These are phyloP conservation scores for Meta bourneti DNA, from an alignment of 2,888 invertebrate genomes.

Conservation along the genomic window DNA sequence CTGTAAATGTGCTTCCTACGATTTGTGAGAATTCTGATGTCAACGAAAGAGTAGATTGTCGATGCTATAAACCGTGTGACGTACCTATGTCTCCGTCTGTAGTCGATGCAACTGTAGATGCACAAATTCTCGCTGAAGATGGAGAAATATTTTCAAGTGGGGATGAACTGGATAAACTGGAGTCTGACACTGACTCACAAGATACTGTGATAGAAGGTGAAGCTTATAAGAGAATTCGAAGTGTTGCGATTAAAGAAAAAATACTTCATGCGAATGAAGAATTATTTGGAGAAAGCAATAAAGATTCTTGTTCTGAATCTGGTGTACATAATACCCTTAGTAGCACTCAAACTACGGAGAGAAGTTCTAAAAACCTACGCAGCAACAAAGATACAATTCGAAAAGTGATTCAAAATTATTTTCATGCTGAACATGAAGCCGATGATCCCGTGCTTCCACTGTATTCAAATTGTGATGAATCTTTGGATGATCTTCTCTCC, in stretches of 20 bases:
- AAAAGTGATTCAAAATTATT: constrained; percentile 26
- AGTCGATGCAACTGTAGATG: constrained; percentile 70
- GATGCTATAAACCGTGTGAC: constrained; percentile 70
- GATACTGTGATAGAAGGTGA: constrained; percentile 78
- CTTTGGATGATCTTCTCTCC: constrained; percentile 23
- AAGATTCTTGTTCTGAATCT: constrained; percentile 33
- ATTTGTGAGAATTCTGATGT: constrained; percentile 33
- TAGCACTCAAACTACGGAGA: neutral
- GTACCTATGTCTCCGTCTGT: constrained; percentile 73
- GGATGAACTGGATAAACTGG: constrained; percentile 72
- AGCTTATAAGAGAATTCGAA: constrained; percentile 77
- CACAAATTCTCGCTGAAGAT: constrained; percentile 56
- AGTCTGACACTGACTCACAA: constrained; percentile 78
- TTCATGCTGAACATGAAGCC: constrained; percentile 18
- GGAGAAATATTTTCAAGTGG: constrained; percentile 71
- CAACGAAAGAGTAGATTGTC: constrained; percentile 67
- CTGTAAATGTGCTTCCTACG: neutral
- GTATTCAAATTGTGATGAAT: constrained; percentile 40
- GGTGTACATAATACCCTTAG: constrained; percentile 1
- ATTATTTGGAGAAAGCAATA: constrained; percentile 78
- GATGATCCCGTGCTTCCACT: constrained; percentile 20
- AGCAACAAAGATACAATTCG: constrained; percentile 12
- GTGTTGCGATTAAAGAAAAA: constrained; percentile 78
- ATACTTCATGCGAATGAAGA: constrained; percentile 79
- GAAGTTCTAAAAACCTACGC: constrained; percentile 17